Base-by-base conservation (phyloP, 2,888 invertebrate genomes). In the Nephrocerus scutellatus region DNA sequence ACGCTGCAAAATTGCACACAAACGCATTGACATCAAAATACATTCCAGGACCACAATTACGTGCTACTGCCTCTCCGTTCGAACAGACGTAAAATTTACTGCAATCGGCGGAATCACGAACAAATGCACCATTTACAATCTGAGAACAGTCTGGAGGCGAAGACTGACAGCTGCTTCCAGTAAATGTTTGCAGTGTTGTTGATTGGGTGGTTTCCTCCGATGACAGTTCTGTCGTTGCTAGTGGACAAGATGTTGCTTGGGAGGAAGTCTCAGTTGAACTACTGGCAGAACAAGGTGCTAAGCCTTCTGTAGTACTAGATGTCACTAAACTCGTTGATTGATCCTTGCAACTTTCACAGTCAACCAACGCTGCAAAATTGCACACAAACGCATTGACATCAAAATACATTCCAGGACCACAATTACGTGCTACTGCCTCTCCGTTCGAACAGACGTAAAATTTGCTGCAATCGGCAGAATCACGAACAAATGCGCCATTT, bases 261-360 rank as follows among this genome's bases (percentile, higher is more conserved):
- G n/a, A n/a, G n/a, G n/a, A n/a, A n/a, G n/a, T n/a, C n/a, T n/a
- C n/a, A n/a, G n/a, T n/a, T n/a, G n/a, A n/a, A n/a, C n/a, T n/a
- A n/a, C n/a, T n/a, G n/a, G n/a, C n/a, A n/a, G n/a, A n/a, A n/a
- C n/a, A n/a, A n/a, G n/a, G n/a, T n/a, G n/a, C n/a, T n/a, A n/a
- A n/a, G n/a, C n/a, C n/a, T n/a, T n/a, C n/a, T n/a, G n/a, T n/a
- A n/a, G n/a, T n/a, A n/a, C n/a, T n/a, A n/a, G n/a, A n/a, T n/a
- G n/a, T n/a, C n/a, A n/a, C n/a, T n/a, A n/a, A n/a, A n/a, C n/a
- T n/a, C n/a, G n/a, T n/a, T n/a, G n/a, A n/a, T n/a, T n/a, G n/a
- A n/a, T n/a, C n/a, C 15, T 23, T 16, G 10, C 32, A 32, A n/a
- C 24, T 32, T 16, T 32, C 15, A 16, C 32, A 32, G 6, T 32